Conservation (phyloP, 2,113 vertebrate genomes). For the Paedocypris sp. region DNA sequence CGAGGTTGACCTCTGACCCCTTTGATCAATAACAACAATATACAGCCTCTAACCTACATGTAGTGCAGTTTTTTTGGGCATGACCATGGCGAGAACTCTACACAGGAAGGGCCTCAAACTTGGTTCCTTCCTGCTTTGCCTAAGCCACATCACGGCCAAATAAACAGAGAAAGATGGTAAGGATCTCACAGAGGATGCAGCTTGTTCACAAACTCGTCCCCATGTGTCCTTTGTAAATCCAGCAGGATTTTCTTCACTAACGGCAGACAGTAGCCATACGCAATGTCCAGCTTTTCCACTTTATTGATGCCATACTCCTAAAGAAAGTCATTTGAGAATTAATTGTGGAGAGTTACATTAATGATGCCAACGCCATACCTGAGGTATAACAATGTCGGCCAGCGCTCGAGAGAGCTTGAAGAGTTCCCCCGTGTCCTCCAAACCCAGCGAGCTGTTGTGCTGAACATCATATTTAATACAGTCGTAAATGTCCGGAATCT, state of each 20-base stretch:
- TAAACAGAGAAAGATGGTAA: neutral
- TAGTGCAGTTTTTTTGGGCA: no score
- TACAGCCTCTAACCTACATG: no score
- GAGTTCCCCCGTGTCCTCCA: conserved; percentile 85
- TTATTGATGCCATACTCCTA: conserved; percentile 92
- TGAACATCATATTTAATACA: conserved; percentile 96
- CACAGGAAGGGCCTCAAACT: no score
- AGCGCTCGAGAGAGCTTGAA: conserved; percentile 81
- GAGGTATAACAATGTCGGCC: conserved; percentile 90
- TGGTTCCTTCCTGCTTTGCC: no score
- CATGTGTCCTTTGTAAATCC: conserved; percentile 94
- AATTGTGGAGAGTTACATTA: neutral
- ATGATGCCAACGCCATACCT: conserved; percentile 57
- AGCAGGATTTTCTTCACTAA: conserved; percentile 89
- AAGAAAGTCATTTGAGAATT: neutral
- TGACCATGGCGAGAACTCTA: no score
- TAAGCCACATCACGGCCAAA: no score
- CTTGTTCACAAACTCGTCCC: conserved; percentile 97
- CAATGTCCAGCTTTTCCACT: conserved; percentile 93
- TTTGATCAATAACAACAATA: no score
- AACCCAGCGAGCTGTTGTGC: conserved; percentile 77
- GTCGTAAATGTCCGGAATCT: conserved; percentile 95
- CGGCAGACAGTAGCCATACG: conserved; percentile 90
- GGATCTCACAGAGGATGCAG: conserved; percentile 79
- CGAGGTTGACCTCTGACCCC: no score